phyloP scores from a whole-genome alignment of 2,113 vertebrate species.

The Cavia aperea region DNA sequence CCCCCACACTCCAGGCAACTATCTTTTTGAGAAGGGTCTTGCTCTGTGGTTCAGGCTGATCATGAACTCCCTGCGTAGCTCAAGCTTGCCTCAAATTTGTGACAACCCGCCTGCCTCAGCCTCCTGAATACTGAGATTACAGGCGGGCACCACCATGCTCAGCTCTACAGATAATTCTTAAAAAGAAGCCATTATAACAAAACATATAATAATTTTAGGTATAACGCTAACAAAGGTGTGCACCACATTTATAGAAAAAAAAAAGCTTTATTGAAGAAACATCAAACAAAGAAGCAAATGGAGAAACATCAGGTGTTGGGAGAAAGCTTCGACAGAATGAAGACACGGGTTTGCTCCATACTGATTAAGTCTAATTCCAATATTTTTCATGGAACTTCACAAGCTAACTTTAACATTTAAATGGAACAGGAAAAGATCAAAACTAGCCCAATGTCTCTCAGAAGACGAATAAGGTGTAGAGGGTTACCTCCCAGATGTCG shows the following conservation, averaged over 20 bases:
- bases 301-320: not conserved
- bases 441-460: not conserved
- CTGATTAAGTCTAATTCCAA: not conserved
- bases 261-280: not conserved
- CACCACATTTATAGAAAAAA: not conserved
- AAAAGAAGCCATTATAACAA: not conserved
- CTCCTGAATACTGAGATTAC: not conserved
- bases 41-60: not conserved
- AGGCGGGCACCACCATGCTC: not conserved
- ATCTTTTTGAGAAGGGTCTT: not conserved
- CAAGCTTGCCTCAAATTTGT: not conserved
- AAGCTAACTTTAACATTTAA: slow-evolving; percentile 15
- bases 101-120: not conserved
- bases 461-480: not conserved
- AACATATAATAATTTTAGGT: not conserved
- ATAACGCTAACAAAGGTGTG: slow-evolving; percentile 5
- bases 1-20: not conserved
- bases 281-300: not conserved
- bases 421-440: not conserved
- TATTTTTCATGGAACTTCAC: slow-evolving; percentile 5
- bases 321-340: not conserved
- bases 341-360: not conserved
- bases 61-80: not conserved
- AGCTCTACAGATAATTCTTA: not conserved
- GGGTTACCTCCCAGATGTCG: not conserved